Evolutionary conservation across 2,888 invertebrate genomes (phyloP).

Genomic region (Apamea crenata): DNA sequence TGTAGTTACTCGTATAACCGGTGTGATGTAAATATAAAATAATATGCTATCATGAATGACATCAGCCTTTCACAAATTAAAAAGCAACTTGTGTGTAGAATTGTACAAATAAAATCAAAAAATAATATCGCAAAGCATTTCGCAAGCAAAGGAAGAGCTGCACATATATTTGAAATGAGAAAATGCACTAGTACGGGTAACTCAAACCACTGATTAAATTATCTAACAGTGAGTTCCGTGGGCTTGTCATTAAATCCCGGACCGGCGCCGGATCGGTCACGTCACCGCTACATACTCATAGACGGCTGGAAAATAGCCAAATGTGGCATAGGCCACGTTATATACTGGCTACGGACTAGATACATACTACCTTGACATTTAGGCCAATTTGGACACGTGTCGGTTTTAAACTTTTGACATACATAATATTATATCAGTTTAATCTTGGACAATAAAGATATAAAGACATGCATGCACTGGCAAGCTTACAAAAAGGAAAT

Average conservation of each 20-base stretch:
- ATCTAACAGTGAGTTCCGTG: constrained; percentile 60
- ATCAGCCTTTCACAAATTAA: background rate
- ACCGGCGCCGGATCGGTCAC: constrained; percentile 44
- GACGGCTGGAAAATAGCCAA: constrained; percentile 66
- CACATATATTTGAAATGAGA: background rate
- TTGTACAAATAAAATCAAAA: background rate
- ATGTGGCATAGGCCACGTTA: constrained; percentile 56
- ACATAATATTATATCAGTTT: constrained; percentile 31
- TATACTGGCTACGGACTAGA: constrained; percentile 57
- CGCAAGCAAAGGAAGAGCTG: background rate
- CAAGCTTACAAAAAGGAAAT: constrained; percentile 1
- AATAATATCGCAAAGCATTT: constrained; percentile 11
- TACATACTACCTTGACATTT: constrained; percentile 67
- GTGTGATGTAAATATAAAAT: background rate
- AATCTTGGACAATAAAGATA: constrained; percentile 37
- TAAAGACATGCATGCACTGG: background rate
- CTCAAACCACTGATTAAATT: constrained; percentile 29
- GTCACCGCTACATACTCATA: constrained; percentile 44
- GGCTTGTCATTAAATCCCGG: constrained; percentile 47
- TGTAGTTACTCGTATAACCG: background rate
- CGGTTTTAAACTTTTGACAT: constrained; percentile 59
- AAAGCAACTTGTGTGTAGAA: background rate
- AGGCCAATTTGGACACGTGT: constrained; percentile 45
- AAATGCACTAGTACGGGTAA: background rate
- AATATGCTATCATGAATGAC: background rate